phyloP scores from a whole-genome alignment of 2,113 vertebrate species.

The Ceratotherium simum region DNA sequence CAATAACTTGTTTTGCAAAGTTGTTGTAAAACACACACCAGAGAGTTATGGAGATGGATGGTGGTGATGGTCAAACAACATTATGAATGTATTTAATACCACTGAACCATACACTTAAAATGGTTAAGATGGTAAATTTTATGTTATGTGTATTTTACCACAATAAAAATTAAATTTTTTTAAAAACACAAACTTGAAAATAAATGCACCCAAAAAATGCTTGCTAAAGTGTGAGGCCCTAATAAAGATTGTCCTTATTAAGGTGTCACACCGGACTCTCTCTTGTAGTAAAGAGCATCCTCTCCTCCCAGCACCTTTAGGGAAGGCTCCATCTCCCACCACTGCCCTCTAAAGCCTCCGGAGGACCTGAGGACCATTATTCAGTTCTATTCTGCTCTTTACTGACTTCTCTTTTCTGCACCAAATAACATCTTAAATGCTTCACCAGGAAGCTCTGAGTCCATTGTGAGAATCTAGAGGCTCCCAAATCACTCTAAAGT shows the following conservation, averaged over 20 bases:
- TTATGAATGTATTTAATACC: not conserved
- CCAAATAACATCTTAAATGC: not conserved
- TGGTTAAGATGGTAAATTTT: not conserved
- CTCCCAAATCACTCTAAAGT: not conserved
- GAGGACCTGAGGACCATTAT: not conserved
- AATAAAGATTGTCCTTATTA: no score
- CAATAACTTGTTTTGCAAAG: not conserved
- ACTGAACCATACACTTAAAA: not conserved
- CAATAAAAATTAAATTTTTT: not conserved
- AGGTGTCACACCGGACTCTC: no score
- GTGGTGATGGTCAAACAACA: not conserved
- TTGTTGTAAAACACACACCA: not conserved
- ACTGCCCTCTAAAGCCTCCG: not conserved
- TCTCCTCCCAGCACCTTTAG: not conserved
- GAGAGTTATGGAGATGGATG: not conserved
- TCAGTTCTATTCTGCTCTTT: not conserved
- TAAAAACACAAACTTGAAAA: not conserved
- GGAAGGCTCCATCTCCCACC: not conserved
- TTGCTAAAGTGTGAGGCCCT: not conserved
- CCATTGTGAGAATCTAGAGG: not conserved
- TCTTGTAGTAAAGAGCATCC: fast-evolving
- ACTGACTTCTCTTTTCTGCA: not conserved
- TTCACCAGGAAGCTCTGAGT: not conserved
- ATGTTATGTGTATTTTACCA: not conserved
- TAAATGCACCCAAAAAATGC: not conserved